phyloP scores from a whole-genome alignment of 2,888 invertebrate genomes.

The Tachystola acroxantha region DNA sequence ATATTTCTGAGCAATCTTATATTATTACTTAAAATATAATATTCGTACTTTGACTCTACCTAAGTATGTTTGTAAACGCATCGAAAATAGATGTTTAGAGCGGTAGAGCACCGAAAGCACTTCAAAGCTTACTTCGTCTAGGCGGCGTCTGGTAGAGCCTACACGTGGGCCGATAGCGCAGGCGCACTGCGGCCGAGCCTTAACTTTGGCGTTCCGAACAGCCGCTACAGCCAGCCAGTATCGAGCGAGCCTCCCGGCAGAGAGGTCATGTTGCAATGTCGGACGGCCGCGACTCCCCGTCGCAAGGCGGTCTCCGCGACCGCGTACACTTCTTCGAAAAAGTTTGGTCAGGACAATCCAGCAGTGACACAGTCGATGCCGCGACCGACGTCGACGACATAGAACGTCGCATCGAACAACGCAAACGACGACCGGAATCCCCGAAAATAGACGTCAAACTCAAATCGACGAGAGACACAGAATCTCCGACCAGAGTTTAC shows the following conservation, averaged over 20 bases:
- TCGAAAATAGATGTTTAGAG: neutral
- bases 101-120: constrained; percentile 4
- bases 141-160: constrained; percentile 17
- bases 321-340: constrained; percentile 89
- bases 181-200: constrained; percentile 15
- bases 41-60: no score
- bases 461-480: constrained; percentile 73
- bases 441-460: constrained; percentile 80
- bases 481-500: constrained; percentile 63
- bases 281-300: constrained; percentile 72
- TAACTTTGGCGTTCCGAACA: constrained; percentile 25
- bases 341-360: constrained; percentile 81
- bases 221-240: constrained; percentile 39
- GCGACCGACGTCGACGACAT: constrained; percentile 79
- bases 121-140: constrained; percentile 14
- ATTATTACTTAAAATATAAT: no score
- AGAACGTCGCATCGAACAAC: constrained; percentile 79
- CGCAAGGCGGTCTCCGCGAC: constrained; percentile 80
- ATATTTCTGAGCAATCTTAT: no score
- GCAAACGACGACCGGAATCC: constrained; percentile 72
- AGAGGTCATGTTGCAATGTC: constrained; percentile 74
- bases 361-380: constrained; percentile 56
- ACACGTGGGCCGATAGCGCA: constrained; percentile 18
- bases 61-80: no score
- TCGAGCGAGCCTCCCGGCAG: constrained; percentile 68